Conservation (phyloP, 1,140 invertebrate species). For the Sycophila sp. region DNA sequence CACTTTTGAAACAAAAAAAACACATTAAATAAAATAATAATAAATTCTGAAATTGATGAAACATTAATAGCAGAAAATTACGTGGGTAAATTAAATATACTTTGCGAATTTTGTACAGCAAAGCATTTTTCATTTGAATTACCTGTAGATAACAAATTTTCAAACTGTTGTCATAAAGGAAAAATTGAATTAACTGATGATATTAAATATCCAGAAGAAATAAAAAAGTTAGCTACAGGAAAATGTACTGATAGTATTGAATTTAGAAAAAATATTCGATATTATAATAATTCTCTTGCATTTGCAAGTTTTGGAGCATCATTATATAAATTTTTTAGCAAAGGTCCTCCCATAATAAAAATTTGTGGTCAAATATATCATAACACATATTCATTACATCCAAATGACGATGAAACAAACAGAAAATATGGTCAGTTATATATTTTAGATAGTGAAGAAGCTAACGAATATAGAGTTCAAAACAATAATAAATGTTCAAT, state of each 20-base stretch:
- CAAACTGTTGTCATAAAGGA: slow-evolving; percentile 23
- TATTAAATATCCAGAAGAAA: neutral
- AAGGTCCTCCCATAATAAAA: slow-evolving; percentile 5
- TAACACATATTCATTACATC: slow-evolving; percentile 28
- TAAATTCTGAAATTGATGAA: too few species aligned
- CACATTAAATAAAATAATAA: neutral
- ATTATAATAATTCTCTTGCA: slow-evolving; percentile 16
- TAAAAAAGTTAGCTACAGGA: slow-evolving; percentile 2
- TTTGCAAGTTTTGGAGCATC: slow-evolving; percentile 19
- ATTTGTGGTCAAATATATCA: slow-evolving; percentile 36
- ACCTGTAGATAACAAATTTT: slow-evolving; percentile 18
- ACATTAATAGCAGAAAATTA: too few species aligned
- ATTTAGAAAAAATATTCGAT: slow-evolving; percentile 16
- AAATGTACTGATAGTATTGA: neutral
- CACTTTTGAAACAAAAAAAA: neutral
- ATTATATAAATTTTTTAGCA: neutral
- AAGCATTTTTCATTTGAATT: neutral
- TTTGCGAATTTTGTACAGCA: too few species aligned
- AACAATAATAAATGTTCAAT: neutral
- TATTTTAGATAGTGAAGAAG: neutral
- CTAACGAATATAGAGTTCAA: neutral
- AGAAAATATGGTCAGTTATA: slow-evolving; percentile 21
- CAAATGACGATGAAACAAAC: neutral
- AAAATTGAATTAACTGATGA: neutral
- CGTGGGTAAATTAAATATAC: too few species aligned